Conservation (phyloP, 2,888 invertebrate genomes). For the Stenchaetothrips biformis region DNA sequence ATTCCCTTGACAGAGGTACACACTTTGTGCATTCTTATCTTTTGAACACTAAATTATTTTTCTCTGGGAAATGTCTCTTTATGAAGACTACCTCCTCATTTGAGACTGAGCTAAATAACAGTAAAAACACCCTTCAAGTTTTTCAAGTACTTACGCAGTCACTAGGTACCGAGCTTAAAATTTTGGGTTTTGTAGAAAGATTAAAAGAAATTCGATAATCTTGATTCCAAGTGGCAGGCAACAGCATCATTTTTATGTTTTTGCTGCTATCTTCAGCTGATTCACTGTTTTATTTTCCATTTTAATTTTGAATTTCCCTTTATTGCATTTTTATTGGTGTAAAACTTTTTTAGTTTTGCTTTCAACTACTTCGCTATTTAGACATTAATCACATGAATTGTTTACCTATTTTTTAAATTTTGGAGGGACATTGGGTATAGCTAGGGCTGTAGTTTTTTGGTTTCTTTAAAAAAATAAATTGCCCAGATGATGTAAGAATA, state of each 20-base stretch:
- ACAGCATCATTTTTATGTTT: conserved; percentile 9
- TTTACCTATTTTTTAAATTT: not conserved
- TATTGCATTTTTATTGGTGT: not conserved
- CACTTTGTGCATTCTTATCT: conserved; percentile 28
- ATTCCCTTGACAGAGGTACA: conserved; percentile 46
- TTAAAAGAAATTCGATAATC: not conserved
- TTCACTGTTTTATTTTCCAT: not conserved
- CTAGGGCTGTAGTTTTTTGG: too few species aligned
- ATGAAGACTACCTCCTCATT: too few species aligned
- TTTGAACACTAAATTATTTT: not conserved
- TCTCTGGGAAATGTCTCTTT: not conserved
- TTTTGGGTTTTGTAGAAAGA: conserved; percentile 11
- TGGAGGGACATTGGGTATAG: too few species aligned
- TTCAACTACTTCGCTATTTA: conserved; percentile 13
- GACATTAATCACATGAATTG: not conserved
- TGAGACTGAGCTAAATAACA: too few species aligned
- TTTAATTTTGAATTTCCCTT: conserved; percentile 12
- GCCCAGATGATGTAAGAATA: not conserved
- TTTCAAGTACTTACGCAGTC: not conserved
- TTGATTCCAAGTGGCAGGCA: not conserved
- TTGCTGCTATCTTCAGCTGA: conserved; percentile 17
- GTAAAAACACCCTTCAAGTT: not conserved
- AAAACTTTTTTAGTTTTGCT: not conserved
- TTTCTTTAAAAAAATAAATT: not conserved
- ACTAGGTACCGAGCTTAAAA: not conserved